Evolutionary conservation across 2,797 vertebrate genomes (phyloP), one percentile per base, ranked within the genome.

Genomic region (Xiphophorus birchmanni): DNA sequence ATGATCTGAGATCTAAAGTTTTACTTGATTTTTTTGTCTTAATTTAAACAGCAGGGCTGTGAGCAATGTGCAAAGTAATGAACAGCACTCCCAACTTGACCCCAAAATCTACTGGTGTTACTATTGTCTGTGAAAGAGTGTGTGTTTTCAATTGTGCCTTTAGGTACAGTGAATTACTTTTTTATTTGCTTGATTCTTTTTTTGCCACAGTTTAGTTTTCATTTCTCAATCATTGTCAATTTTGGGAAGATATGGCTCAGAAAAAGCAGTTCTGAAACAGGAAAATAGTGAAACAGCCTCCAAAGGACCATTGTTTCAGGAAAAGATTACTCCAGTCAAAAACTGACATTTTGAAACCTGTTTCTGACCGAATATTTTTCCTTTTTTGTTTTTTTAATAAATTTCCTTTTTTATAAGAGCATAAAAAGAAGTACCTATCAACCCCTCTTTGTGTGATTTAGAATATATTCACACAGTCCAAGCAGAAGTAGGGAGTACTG

Each of bases 401-500:
- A 40, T 5, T 11, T 1, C 23, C 77, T 58, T 45, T 76, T 85
- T 71, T 52, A 78, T 8, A 77, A 63, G 29, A 42, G 74, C 45
- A 48, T 42, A 23, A 18, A 87, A 74, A 84, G 54, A 50, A 83
- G 80, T 32, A 10, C 37, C 45, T 6, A 11, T 56, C 76, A 12
- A 15, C 11, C 29, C 1, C 23, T 77, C 23, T 67, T 26, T 32
- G 23, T 67, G 21, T 67, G 42, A 63, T 74, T 78, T 42, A 32
- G 56, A 82, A 73, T 83, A 65, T 78, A 69, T 73, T 54, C 50
- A 58, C 56, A 42, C n/a, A 42, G 73, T 50, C 42, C 21, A 26
- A 54, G 23, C 52, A 26, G 80, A 77, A 76, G 56, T 69, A 82
- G 32, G 77, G 69, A 78, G 72, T 5, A 48, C 54, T 75, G 72